These are phyloP conservation scores for Polypterus senegalus DNA, from an alignment of 2,113 vertebrate species.

Conservation along the genomic window DNA sequence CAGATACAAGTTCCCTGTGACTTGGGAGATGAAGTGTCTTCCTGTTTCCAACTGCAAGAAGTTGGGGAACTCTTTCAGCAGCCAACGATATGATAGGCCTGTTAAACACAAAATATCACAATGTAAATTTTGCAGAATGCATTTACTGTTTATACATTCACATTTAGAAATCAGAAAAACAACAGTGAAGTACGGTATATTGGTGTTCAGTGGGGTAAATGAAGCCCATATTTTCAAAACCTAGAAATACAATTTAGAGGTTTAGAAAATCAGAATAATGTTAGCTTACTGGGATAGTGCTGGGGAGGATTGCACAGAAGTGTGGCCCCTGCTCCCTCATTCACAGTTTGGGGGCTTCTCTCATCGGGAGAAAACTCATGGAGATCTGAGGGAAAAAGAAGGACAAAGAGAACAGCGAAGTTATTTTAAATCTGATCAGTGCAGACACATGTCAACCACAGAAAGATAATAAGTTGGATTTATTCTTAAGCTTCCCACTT, in stretches of 20 bases:
- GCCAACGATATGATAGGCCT: constrained; percentile 89
- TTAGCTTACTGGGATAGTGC: constrained; percentile 79
- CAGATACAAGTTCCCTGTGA: constrained; percentile 85
- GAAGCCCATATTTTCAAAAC: too few species aligned
- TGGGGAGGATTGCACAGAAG: constrained; percentile 77
- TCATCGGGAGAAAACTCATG: constrained; percentile 83
- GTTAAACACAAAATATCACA: neutral
- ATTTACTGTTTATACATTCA: too few species aligned
- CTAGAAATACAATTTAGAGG: too few species aligned
- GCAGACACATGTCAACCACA: too few species aligned
- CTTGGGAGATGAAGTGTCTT: constrained; percentile 84
- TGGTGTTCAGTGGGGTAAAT: too few species aligned
- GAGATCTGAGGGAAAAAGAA: constrained; percentile 53
- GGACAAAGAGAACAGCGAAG: neutral
- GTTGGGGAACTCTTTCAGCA: constrained; percentile 84
- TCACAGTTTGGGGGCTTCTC: constrained; percentile 66
- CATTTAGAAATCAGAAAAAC: too few species aligned
- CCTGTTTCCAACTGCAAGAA: constrained; percentile 67
- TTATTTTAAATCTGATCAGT: neutral
- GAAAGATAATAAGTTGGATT: too few species aligned
- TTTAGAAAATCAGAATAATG: too few species aligned
- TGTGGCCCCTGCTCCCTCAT: constrained; percentile 74
- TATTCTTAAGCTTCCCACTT: too few species aligned
- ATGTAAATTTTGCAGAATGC: too few species aligned
- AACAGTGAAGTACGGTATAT: too few species aligned